Percentiles rank a stretch among this genome's conserved stretches.
Evolutionary conservation across 2,888 invertebrate species (phyloP).

Genomic region (Mylabris sibirica): DNA sequence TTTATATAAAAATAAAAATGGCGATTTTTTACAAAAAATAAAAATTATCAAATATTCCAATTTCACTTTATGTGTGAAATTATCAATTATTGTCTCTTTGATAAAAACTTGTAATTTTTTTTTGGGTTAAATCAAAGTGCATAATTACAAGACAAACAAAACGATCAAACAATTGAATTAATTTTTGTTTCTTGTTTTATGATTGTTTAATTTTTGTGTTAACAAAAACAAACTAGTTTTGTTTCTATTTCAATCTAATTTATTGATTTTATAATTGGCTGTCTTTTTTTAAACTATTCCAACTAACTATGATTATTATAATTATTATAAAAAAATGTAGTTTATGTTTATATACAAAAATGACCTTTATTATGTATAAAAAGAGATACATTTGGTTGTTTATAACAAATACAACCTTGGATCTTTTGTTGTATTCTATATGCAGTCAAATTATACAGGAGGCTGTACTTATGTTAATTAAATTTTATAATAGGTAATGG

Average conservation of each 20-base stretch:
- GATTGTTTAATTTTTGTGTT: not conserved
- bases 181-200: not conserved
- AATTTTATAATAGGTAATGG: no score
- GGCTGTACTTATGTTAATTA: no score
- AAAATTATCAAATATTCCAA: not conserved
- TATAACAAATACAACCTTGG: conserved; percentile 30
- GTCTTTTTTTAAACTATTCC: not conserved
- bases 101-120: not conserved
- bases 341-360: conserved; percentile 18
- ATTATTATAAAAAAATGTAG: not conserved
- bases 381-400: not conserved
- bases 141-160: not conserved
- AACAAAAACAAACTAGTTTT: not conserved
- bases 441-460: no score
- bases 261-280: no score
- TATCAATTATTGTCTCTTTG: not conserved
- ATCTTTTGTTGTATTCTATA: conserved; percentile 24
- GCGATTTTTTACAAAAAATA: not conserved
- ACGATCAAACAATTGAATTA: not conserved
- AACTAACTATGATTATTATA: not conserved
- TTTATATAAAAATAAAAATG: not conserved
- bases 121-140: not conserved
- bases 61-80: not conserved
- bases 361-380: conserved; percentile 31
- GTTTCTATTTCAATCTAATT: not conserved